Conservation (phyloP, 1,140 invertebrate species). For the Akabosia matsudoensis region DNA sequence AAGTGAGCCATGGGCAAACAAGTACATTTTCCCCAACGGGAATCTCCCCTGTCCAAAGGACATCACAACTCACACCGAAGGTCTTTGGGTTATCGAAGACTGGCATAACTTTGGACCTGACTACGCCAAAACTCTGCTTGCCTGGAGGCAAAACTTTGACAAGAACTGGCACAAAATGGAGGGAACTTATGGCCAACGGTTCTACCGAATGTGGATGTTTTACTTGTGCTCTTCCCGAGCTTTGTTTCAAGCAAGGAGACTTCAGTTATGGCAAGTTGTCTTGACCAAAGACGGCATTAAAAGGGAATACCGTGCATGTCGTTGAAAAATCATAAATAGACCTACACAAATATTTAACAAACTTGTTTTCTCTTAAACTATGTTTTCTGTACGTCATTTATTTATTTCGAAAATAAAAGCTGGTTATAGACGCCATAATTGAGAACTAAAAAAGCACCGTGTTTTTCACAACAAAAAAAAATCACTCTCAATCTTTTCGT, state of each 20-base stretch:
- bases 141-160: slow-evolving; percentile 28
- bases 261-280: slow-evolving; percentile 12
- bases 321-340: too few relatives aligned
- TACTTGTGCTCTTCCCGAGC: background rate
- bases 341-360: too few relatives aligned
- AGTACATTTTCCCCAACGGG: slow-evolving; percentile 34
- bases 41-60: background rate
- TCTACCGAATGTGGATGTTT: slow-evolving; percentile 8
- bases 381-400: too few relatives aligned
- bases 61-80: background rate
- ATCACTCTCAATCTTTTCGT: too few relatives aligned
- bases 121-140: slow-evolving; percentile 22
- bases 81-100: slow-evolving; percentile 29
- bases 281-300: background rate
- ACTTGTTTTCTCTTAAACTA: too few relatives aligned
- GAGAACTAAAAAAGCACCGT: too few relatives aligned
- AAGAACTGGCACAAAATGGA: slow-evolving; percentile 22
- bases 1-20: slow-evolving; percentile 1
- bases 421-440: too few relatives aligned
- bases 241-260: background rate
- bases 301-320: background rate
- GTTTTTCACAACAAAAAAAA: too few relatives aligned
- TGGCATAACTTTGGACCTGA: slow-evolving; percentile 28
- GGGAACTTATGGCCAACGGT: background rate
- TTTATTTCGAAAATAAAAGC: too few relatives aligned